Base-by-base conservation (phyloP, 2,797 vertebrate species). In the Pogonophryne albipinna region DNA sequence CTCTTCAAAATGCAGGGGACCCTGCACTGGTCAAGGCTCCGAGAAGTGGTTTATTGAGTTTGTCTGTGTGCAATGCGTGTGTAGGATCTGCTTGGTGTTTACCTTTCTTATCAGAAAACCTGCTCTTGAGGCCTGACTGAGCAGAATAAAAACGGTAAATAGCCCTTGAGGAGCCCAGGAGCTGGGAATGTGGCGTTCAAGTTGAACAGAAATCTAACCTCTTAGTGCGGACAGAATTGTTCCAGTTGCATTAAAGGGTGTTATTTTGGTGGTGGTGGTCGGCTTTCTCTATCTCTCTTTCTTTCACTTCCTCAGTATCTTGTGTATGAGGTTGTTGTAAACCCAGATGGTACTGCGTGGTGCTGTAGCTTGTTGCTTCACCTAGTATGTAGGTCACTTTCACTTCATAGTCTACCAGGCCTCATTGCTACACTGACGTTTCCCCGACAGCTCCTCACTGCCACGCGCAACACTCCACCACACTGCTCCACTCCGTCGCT, bases 231-330 rank as follows among this genome's bases (percentile, higher is more conserved):
- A 89, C 59, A 83, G 85, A 85, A 86, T 86, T 80, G 82, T 87
- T 92, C 80, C 87, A 91, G 77, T 91, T 85, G 75, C 71, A 68
- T 88, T 82, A 82, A 78, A 70, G 72, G 76, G 66, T 76, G 85
- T 91, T 92, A 87, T 93, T 94, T 87, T 85, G 85, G 87, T 91
- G 78, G 78, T 46, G 83, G 82, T 85, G 87, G 86, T 91, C 87
- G 85, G 89, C 72, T 78, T 86, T 60, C 57, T 74, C 64, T 82
- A 71, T 87, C 65, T 62, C 49, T 67, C 51, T 66, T 34, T 76
- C 49, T 34, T 56, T 71, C 66, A 38, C 63, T 64, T 51, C 52
- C 52, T 65, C 46, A 20, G n/a, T 82, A 31, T 49, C 57, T 69
- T 81, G 56, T 63, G 47, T 15, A 44, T 50, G 63, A 68, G 38